Base-by-base conservation (phyloP, 2,113 vertebrate genomes). In the Percopsis transmontana region DNA sequence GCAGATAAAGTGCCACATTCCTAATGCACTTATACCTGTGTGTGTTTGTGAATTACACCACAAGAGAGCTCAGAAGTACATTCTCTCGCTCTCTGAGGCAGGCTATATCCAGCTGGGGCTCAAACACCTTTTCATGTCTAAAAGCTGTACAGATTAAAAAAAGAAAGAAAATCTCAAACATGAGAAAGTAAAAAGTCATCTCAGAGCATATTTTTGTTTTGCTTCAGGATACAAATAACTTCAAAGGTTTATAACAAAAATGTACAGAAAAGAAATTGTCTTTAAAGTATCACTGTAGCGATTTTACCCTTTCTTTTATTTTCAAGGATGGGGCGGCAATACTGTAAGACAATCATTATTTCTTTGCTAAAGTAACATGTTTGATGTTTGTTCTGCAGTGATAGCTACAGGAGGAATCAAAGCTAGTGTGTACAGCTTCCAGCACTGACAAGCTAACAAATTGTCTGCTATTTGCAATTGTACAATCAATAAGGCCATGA, bases 181-280 rank as follows among this genome's bases (percentile, higher is more conserved):
- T 33, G 8, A 33, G 58, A 2, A 38, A 72, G 87, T 71, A 79
- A 70, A 76, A 83, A 72, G 51, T 50, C 57, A 58, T 79, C 72
- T 56, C 62, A 54, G 62, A 77, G 76, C 18, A 59, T 84, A 41
- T 70, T 86, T 84, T 52, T 75, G 52, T 53, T 74, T 79, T 33
- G 80, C 88, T 85, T 24, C 39, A 62, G 84, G 87, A 86, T 57
- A 84, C 59, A 81, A 77, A 90, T 79, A 85, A 85, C 83, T 88
- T 90, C 81, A 91, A 88, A 86, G 80, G 82, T 80, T 70, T 68
- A 64, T 77, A 79, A 76, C 68, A 66, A 64, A 78, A 69, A 63
- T 65, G 40, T 1, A 20, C 39, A 5, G 54, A 57, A 51, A 67
- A 62, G 27, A 39, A 66, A 52, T 20, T 14, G 0, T 39, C 58